These are phyloP conservation scores for Gallinago solitaria DNA, from an alignment of 2,797 vertebrate genomes.

Conservation along the genomic window DNA sequence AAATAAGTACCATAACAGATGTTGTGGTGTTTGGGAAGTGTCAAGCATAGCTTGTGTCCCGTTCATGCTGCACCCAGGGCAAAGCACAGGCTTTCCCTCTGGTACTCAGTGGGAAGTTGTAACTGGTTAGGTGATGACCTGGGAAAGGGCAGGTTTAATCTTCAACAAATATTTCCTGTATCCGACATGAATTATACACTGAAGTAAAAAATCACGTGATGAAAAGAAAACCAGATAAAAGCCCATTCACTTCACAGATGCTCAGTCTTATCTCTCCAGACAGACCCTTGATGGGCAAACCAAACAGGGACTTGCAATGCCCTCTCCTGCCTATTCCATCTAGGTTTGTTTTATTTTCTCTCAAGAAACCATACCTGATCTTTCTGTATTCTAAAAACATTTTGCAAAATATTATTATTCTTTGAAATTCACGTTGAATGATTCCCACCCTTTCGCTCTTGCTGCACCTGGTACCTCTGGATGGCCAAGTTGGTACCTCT, in stretches of 20 bases:
- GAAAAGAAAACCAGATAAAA: background rate
- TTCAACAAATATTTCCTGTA: background rate
- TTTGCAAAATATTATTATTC: background rate
- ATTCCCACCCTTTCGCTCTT: background rate
- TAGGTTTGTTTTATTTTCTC: background rate
- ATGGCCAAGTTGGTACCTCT: too few relatives aligned
- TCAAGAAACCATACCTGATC: rapidly evolving
- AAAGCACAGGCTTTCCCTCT: background rate
- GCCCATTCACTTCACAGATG: background rate
- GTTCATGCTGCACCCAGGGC: background rate
- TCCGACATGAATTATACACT: background rate
- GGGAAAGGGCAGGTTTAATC: background rate
- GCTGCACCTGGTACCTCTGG: background rate
- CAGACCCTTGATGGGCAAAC: rapidly evolving
- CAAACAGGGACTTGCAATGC: background rate
- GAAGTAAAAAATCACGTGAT: background rate
- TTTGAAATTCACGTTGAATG: background rate
- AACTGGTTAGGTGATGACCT: background rate
- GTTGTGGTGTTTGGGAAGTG: background rate
- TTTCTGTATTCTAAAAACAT: background rate
- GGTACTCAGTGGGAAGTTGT: background rate
- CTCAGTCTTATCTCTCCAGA: background rate
- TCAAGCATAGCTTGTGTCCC: background rate
- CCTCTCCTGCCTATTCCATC: background rate
- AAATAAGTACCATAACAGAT: background rate